Evolutionary conservation across 2,888 invertebrate species (phyloP), one percentile per base, ranked within the genome.

Genomic region (Aphidius colemani): DNA sequence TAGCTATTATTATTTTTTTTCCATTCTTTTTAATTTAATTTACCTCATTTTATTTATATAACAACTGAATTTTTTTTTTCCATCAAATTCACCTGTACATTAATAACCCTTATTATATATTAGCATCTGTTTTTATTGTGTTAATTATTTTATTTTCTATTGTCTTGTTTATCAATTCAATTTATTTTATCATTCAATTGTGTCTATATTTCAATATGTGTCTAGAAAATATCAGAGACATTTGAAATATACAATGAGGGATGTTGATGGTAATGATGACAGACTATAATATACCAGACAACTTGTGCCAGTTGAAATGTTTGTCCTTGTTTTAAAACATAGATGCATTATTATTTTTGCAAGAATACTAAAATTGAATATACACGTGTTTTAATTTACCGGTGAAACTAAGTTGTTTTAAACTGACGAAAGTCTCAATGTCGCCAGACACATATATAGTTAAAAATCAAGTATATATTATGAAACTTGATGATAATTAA

Each of bases 291-390:
- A 71, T 71, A 71, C 78, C 78, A 81, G 81, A 81, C 81, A 74
- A 78, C 72, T 75, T 79, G 80, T 79, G 76, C 81, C 72, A 81
- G 78, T 81, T 80, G 70, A 78, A 57, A 77, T 80, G 78, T 81
- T 81, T 79, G 78, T 76, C 78, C 79, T 75, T 78, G 77, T 78
- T 80, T 74, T 74, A 72, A 71, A 74, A 74, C 75, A 74, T 74
- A 72, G 73, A 45, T 51, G 64, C 61, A 67, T n/a, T 61, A 66
- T 60, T 63, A 45, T 58, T 40, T 61, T 49, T 39, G 59, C 63
- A 59, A 67, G 53, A 59, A 60, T 59, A 60, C 51, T 50, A n/a
- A n/a, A n/a, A n/a, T n/a, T n/a, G n/a, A n/a, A 48, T 61, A 43
- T 60, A 45, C 40, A 44, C 50, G 51, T 51, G n/a, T n/a, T 30